Evolutionary conservation across 2,888 invertebrate genomes (phyloP).

Genomic region (Halictus quadricinctus): DNA sequence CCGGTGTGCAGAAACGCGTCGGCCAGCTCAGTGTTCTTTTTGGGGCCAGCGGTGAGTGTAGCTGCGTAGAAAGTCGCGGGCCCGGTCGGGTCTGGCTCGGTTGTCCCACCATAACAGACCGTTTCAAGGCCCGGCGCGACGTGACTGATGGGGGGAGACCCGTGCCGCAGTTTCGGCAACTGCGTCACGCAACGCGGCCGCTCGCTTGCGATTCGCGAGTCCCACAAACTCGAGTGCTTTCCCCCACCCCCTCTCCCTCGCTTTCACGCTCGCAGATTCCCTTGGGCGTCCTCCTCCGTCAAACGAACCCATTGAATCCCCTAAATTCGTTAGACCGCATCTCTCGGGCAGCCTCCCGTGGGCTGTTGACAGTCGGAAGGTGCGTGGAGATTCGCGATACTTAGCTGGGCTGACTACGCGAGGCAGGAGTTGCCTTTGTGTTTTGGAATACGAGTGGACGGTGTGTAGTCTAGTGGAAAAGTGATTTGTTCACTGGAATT

Average conservation of each 20-base stretch:
- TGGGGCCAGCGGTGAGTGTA: constrained; percentile 58
- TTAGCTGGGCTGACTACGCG: neutral
- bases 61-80: constrained; percentile 75
- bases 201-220: constrained; percentile 25
- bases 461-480: neutral
- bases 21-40: constrained; percentile 44
- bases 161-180: constrained; percentile 76
- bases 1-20: constrained; percentile 17
- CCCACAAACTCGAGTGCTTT: neutral
- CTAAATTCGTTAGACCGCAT: neutral
- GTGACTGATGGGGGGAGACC: constrained; percentile 58
- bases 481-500: neutral
- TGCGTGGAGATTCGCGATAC: neutral
- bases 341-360: neutral
- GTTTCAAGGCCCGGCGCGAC: constrained; percentile 46
- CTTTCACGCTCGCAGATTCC: neutral
- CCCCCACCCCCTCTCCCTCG: neutral
- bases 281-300: neutral
- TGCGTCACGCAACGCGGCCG: constrained; percentile 70
- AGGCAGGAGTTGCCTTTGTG: neutral
- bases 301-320: neutral
- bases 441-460: neutral
- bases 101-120: constrained; percentile 42
- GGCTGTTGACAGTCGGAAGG: neutral
- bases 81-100: constrained; percentile 44